Percentiles rank a stretch among this genome's conserved stretches.
These are phyloP conservation scores for Cossypha dichroa DNA, from an alignment of 2,797 vertebrate genomes.

Conservation along the genomic window DNA sequence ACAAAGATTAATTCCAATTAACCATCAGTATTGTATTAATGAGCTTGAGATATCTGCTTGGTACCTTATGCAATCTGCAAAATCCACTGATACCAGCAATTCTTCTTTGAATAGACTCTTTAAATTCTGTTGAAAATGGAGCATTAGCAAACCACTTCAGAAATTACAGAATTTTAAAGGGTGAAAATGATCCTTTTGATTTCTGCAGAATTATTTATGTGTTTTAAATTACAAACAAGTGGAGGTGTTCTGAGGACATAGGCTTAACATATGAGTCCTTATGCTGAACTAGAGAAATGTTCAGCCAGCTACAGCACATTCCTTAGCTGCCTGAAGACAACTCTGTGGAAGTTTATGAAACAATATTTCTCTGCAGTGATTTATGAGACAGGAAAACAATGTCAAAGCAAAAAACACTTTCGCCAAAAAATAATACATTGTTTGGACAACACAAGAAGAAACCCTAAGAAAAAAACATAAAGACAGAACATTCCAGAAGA, in stretches of 20 bases:
- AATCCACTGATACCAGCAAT: background rate
- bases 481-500: background rate
- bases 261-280: background rate
- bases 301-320: background rate
- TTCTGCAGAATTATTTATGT: background rate
- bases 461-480: background rate
- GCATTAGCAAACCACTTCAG: background rate
- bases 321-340: background rate
- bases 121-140: background rate
- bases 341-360: background rate
- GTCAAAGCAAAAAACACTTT: background rate
- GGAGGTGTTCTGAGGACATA: background rate
- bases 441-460: background rate
- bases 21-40: background rate
- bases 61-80: background rate
- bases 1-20: background rate
- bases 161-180: background rate
- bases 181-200: background rate
- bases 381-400: background rate
- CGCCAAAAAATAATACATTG: background rate
- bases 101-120: background rate
- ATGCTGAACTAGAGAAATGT: fast-evolving
- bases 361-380: background rate
- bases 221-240: background rate
- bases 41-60: background rate